phyloP scores from a whole-genome alignment of 2,797 vertebrate genomes.

The Tragelaphus oryx region DNA sequence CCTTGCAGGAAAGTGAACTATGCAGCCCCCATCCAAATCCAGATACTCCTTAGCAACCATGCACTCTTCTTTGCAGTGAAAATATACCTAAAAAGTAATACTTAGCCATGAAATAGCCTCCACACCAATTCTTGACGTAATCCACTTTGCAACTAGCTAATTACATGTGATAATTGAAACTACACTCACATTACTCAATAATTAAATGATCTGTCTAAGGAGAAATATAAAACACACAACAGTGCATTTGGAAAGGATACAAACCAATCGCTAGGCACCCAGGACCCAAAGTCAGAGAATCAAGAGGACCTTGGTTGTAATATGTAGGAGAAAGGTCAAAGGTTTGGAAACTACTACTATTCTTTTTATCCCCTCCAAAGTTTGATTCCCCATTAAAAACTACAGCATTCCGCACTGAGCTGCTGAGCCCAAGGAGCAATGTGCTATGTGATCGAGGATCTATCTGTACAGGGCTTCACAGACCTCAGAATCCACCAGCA shows the following conservation, averaged over 20 bases:
- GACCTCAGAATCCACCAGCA: not conserved
- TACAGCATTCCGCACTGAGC: not conserved
- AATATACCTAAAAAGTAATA: not conserved
- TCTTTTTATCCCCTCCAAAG: not conserved
- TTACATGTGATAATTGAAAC: not conserved
- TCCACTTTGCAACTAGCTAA: constrained; percentile 11
- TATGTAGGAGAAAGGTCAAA: not conserved
- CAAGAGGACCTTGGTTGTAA: not conserved
- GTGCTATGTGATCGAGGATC: not conserved
- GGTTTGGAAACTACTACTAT: not conserved
- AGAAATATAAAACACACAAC: constrained; percentile 11
- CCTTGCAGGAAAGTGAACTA: not conserved
- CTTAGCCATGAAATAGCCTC: not conserved
- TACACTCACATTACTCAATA: not conserved
- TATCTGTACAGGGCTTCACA: not conserved
- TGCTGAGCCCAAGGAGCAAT: not conserved
- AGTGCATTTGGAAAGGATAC: constrained; percentile 10
- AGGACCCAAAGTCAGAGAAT: not conserved
- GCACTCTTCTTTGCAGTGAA: not conserved
- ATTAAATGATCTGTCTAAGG: constrained; percentile 19
- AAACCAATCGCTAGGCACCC: not conserved
- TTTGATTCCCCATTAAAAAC: not conserved
- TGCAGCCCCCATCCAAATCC: not conserved
- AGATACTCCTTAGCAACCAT: not conserved
- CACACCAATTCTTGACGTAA: not conserved